These are phyloP conservation scores for Pelvicachromis taeniatus DNA, from an alignment of 2,113 vertebrate genomes.

Conservation along the genomic window DNA sequence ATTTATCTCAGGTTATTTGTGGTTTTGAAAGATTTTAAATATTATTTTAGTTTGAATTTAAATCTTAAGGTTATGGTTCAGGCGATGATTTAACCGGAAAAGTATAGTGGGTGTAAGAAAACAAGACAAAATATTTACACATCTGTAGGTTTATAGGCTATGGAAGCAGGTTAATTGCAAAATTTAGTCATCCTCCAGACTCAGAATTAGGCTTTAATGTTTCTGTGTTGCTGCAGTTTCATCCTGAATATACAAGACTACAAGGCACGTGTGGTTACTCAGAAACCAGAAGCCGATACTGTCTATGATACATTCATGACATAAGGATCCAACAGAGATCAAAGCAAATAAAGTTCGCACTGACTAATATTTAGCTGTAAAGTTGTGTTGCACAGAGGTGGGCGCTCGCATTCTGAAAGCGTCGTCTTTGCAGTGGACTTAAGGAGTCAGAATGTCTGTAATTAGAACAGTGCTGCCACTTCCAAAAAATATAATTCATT, in stretches of 20 bases:
- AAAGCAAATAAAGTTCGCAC: constrained; percentile 24
- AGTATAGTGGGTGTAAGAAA: constrained; percentile 11
- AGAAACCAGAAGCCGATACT: constrained; percentile 12
- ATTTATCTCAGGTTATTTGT: constrained; percentile 35
- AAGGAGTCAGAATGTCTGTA: constrained; percentile 54
- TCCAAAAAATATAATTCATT: constrained; percentile 72
- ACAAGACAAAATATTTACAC: constrained; percentile 19
- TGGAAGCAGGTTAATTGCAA: constrained; percentile 31
- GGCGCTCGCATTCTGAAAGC: constrained; percentile 48
- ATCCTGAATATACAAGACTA: constrained; percentile 23
- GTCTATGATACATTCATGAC: constrained; percentile 45
- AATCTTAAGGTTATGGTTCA: constrained; percentile 19
- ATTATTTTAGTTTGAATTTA: constrained; percentile 20
- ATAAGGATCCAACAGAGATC: constrained; percentile 3
- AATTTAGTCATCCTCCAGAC: neutral
- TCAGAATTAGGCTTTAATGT: constrained; percentile 13
- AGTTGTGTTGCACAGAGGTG: constrained; percentile 31
- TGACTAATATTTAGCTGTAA: constrained; percentile 30
- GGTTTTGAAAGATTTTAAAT: constrained; percentile 50
- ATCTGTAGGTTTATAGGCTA: constrained; percentile 5
- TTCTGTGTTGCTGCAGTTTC: constrained; percentile 13
- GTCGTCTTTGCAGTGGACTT: constrained; percentile 47
- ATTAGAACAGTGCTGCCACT: constrained; percentile 70
- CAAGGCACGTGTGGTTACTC: neutral
- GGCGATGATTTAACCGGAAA: constrained; percentile 30